Evolutionary conservation across 2,888 invertebrate species (phyloP).

Genomic region (Saturnia pavonia): DNA sequence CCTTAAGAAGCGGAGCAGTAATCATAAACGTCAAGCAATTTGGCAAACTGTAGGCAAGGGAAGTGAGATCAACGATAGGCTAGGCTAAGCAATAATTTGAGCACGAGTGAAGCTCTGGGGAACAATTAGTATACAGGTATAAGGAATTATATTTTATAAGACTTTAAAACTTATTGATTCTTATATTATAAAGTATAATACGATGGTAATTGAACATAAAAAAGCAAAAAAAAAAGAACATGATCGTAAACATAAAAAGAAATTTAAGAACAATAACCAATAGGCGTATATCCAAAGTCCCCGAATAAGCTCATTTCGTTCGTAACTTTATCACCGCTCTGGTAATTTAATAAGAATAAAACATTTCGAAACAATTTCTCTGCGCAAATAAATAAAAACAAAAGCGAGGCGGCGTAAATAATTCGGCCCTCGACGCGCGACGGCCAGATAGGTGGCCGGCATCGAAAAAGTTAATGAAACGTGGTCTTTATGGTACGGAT

Average conservation of each 20-base stretch:
- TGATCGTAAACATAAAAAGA: not conserved
- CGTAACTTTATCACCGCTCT: constrained; percentile 8
- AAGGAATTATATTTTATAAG: too few relatives aligned
- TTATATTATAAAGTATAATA: not conserved
- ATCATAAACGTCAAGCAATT: too few relatives aligned
- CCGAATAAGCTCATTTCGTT: constrained; percentile 11
- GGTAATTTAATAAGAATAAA: constrained; percentile 15
- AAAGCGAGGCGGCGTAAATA: constrained; percentile 16
- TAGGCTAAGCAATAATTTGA: too few relatives aligned
- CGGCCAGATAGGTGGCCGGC: constrained; percentile 18
- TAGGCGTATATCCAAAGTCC: constrained; percentile 1
- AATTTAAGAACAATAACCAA: not conserved
- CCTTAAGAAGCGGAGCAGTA: too few relatives aligned
- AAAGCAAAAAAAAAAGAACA: not conserved
- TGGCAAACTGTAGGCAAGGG: too few relatives aligned
- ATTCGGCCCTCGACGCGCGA: constrained; percentile 13
- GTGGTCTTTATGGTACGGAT: constrained; percentile 11
- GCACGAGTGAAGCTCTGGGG: too few relatives aligned
- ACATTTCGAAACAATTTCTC: constrained; percentile 14
- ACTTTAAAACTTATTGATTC: too few relatives aligned
- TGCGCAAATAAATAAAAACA: constrained; percentile 10
- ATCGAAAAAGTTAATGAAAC: constrained; percentile 19
- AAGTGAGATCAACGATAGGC: too few relatives aligned
- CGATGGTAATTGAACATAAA: not conserved
- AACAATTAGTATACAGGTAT: too few relatives aligned